phyloP scores from a whole-genome alignment of 2,888 invertebrate species.

The Athripsodes cinereus region DNA sequence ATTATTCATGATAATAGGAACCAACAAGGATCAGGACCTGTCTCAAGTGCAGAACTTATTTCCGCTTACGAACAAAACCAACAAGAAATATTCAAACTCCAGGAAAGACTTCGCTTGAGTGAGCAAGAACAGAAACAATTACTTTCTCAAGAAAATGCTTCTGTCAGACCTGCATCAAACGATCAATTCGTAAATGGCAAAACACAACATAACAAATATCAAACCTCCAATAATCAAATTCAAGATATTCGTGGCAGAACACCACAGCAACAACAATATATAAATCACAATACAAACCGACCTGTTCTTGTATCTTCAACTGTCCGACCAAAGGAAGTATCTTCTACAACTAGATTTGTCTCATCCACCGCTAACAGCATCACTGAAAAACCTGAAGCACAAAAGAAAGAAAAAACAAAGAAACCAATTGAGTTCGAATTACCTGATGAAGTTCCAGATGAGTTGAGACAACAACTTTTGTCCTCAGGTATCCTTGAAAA shows the following conservation, averaged over 20 bases:
- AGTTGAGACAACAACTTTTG: constrained; percentile 72
- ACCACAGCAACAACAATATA: constrained; percentile 18
- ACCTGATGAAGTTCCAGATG: constrained; percentile 86
- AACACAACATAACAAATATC: constrained; percentile 15
- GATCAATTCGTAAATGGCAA: constrained; percentile 20
- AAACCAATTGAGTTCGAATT: constrained; percentile 53
- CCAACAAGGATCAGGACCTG: constrained; percentile 30
- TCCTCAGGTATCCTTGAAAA: constrained; percentile 82
- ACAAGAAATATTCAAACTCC: constrained; percentile 48
- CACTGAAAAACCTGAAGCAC: constrained; percentile 41
- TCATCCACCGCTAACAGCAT: constrained; percentile 47
- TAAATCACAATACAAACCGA: constrained; percentile 36
- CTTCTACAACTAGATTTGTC: constrained; percentile 43
- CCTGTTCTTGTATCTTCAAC: constrained; percentile 40
- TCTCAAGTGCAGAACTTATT: constrained; percentile 14
- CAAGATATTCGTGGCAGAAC: constrained; percentile 15
- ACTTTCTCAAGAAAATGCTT: constrained; percentile 2
- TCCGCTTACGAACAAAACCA: constrained; percentile 42
- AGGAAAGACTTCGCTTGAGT: constrained; percentile 37
- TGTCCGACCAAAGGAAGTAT: constrained; percentile 33
- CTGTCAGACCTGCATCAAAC: constrained; percentile 11
- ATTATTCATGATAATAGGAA: neutral
- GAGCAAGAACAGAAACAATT: constrained; percentile 26
- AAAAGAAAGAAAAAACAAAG: constrained; percentile 51
- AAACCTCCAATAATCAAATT: constrained; percentile 4